A percentile compares a stretch with the other conserved stretches of the same genome.
Evolutionary conservation across 2,888 invertebrate species (phyloP).

Genomic region (Mystacides longicornis): DNA sequence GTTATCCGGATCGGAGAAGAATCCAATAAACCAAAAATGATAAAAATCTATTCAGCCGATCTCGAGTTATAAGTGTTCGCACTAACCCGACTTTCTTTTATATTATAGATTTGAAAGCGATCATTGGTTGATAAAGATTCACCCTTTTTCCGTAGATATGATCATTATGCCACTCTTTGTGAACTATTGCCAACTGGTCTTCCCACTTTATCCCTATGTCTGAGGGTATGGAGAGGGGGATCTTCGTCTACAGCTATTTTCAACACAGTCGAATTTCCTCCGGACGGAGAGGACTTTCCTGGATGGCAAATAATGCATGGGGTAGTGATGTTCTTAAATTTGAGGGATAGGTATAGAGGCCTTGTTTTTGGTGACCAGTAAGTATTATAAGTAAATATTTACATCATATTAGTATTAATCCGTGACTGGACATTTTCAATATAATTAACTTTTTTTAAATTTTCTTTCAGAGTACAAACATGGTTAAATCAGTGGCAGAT

Average conservation of each 20-base stretch:
- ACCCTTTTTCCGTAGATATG: conserved; percentile 44
- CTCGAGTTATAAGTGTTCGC: too few relatives aligned
- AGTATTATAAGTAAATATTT: conserved; percentile 10
- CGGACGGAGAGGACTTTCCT: conserved; percentile 38
- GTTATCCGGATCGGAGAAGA: too few relatives aligned
- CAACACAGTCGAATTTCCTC: conserved; percentile 33
- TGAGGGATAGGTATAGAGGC: conserved; percentile 21
- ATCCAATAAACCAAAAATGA: too few relatives aligned
- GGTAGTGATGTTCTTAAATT: conserved; percentile 32
- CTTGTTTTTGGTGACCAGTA: conserved; percentile 26
- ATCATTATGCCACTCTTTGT: conserved; percentile 65
- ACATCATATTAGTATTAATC: not conserved
- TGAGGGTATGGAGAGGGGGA: conserved; percentile 47
- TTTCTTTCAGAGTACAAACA: conserved; percentile 43
- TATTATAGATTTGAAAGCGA: too few relatives aligned
- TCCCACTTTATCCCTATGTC: conserved; percentile 55
- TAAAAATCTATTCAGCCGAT: too few relatives aligned
- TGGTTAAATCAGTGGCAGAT: conserved; percentile 69
- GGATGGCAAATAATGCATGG: conserved; percentile 40
- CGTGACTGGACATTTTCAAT: not conserved
- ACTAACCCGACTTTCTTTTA: too few relatives aligned
- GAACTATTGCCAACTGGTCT: conserved; percentile 58
- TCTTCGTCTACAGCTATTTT: conserved; percentile 31
- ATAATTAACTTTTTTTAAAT: not conserved
- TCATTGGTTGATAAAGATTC: not conserved